phyloP scores from a whole-genome alignment of 2,888 invertebrate species.

The Tenthredo notha region DNA sequence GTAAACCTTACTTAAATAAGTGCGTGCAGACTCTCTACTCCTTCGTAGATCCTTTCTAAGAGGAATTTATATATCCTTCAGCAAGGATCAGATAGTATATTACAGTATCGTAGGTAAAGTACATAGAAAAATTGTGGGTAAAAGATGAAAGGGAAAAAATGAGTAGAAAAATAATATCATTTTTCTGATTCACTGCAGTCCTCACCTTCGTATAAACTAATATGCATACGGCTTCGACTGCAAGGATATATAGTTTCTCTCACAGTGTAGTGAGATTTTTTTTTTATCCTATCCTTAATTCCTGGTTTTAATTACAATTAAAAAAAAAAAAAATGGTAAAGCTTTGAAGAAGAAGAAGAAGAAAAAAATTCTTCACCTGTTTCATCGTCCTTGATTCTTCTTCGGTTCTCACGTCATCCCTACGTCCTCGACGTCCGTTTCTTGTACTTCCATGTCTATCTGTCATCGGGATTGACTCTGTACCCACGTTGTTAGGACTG shows the following conservation, averaged over 20 bases:
- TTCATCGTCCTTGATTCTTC: conserved; percentile 75
- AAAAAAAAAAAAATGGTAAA: background rate
- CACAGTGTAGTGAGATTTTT: background rate
- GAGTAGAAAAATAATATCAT: background rate
- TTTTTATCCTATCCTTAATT: no score
- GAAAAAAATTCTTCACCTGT: conserved; percentile 65
- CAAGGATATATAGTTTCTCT: background rate
- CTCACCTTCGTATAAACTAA: no score
- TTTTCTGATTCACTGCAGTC: background rate
- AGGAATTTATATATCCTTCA: no score
- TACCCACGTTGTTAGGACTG: conserved; percentile 65
- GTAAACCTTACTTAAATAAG: background rate
- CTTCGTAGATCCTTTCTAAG: no score
- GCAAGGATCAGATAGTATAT: no score
- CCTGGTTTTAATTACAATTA: no score
- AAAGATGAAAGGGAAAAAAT: background rate
- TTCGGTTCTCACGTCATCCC: conserved; percentile 70
- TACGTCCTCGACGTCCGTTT: conserved; percentile 69
- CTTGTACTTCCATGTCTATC: conserved; percentile 66
- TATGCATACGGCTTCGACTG: no score
- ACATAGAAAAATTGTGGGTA: background rate
- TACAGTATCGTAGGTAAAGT: background rate
- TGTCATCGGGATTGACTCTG: conserved; percentile 72
- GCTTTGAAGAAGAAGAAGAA: no score
- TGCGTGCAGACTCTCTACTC: background rate